Base-by-base conservation (phyloP, 2,113 vertebrate genomes). In the Rhabdomys dilectus region DNA sequence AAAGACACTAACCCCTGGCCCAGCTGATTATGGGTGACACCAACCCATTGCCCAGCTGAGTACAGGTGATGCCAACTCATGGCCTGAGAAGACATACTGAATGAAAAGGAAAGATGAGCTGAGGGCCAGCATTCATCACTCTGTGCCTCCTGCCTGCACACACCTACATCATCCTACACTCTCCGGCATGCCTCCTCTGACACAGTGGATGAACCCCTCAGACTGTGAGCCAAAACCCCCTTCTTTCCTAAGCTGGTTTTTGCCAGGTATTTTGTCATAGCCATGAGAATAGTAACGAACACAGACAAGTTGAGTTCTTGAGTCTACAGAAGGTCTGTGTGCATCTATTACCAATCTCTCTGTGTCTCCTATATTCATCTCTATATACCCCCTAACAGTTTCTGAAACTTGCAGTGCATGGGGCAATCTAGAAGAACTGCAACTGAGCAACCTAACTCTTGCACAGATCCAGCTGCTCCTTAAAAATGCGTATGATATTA, bases 401-500 rank as follows among this genome's bases (percentile, higher is more conserved):
- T 31, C 62, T 39, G 16, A 90, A 77, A 70, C 24, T 29, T 78
- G 39, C 70, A 62, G 12, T 21, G 29, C 4, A 42, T 15, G 19
- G 62, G 12, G 15, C 34, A 42, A 26, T 72, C 48, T 17, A 16
- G 12, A n/a, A n/a, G n/a, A 80, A 77, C 13, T 42, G 13, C 66
- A 15, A 51, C 29, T 78, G 80, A n/a, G 26, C 48, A 70, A 4
- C 51, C 42, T 86, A 42, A 53, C 42, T 62, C 70, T 21, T 72
- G 11, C 13, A 45, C 24, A 51, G 58, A 68, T 2, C 45, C 58
- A 78, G 76, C 29, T 51, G 72, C 34, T 60, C 42, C 36, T 70
- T 56, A 87, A 91, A 93, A 95, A 86, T 48, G 17, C 39, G 48
- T 17, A 51, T n/a, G 29, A 26, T 76, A 94, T 29, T 78, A 78